phyloP scores from a whole-genome alignment of 2,888 invertebrate species.

The Shargacucullia verbasci region DNA sequence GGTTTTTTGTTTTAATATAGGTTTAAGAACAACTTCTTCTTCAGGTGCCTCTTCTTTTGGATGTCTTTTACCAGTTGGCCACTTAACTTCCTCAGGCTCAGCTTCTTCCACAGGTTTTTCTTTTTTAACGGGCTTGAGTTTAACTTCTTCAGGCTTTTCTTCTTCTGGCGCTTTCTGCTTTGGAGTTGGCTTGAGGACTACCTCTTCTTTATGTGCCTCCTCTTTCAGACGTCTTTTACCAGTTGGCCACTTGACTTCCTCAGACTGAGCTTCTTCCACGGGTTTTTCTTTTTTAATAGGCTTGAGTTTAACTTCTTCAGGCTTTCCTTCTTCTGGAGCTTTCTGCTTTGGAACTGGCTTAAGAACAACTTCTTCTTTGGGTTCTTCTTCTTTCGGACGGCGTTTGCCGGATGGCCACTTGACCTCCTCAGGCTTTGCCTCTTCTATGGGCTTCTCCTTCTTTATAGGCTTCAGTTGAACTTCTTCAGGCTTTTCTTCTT shows the following conservation, averaged over 20 bases:
- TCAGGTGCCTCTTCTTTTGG: conserved; percentile 73
- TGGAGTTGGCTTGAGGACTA: conserved; percentile 11
- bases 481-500: conserved; percentile 17
- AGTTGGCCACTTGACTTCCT: conserved; percentile 12
- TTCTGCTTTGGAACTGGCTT: conserved; percentile 23
- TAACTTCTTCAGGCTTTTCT: conserved; percentile 15
- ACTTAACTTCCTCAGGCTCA: conserved; percentile 2
- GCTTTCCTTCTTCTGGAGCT: conserved; percentile 12
- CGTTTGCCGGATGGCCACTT: conserved; percentile 24
- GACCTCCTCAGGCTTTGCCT: conserved; percentile 18
- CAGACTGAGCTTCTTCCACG: conserved; percentile 18
- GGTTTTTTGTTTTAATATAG: conserved; percentile 59
- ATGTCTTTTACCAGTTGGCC: conserved; percentile 68
- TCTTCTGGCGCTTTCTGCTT: conserved; percentile 19
- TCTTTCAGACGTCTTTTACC: conserved; percentile 14
- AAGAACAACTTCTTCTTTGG: conserved; percentile 48
- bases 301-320: conserved; percentile 11
- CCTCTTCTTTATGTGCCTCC: conserved; percentile 18
- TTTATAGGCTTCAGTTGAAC: conserved; percentile 9
- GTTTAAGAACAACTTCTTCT: conserved; percentile 84
- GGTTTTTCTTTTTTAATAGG: conserved; percentile 17
- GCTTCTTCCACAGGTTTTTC: conserved; percentile 2
- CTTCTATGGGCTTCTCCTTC: conserved; percentile 52
- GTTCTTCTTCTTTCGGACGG: conserved; percentile 53
- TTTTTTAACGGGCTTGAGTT: conserved; percentile 3